Evolutionary conservation across 1,140 invertebrate species (phyloP).

Genomic region (Diabrotica virgifera): DNA sequence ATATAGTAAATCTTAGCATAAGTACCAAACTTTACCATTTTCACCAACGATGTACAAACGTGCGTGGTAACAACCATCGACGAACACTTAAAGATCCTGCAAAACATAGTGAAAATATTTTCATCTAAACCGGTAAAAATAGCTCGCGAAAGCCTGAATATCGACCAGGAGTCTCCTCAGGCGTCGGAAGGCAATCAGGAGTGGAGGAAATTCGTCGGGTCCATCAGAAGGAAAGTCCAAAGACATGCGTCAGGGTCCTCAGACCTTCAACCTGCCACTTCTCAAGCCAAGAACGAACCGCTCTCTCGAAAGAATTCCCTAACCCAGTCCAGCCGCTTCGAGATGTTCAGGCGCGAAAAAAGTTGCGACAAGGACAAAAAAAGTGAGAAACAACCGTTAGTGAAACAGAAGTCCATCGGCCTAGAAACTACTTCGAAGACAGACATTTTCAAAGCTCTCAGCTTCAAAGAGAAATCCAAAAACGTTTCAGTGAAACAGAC

Average conservation of each 20-base stretch:
- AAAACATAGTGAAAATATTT: constrained; percentile 43
- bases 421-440: constrained; percentile 26
- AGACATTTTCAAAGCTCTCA: constrained; percentile 36
- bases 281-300: constrained; percentile 31
- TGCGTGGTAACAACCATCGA: neutral
- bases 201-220: constrained; percentile 47
- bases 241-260: constrained; percentile 40
- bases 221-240: constrained; percentile 44
- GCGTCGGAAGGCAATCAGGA: constrained; percentile 39
- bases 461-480: constrained; percentile 38
- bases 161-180: constrained; percentile 32
- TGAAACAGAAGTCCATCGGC: constrained; percentile 40
- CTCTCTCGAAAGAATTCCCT: constrained; percentile 45
- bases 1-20: constrained; percentile 28
- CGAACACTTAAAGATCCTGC: constrained; percentile 34
- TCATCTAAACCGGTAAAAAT: constrained; percentile 40
- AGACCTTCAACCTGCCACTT: constrained; percentile 21
- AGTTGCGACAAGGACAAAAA: constrained; percentile 32
- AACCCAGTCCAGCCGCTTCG: constrained; percentile 36
- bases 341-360: constrained; percentile 36
- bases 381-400: constrained; percentile 32
- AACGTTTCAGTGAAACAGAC: constrained; percentile 38
- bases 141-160: constrained; percentile 40
- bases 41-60: constrained; percentile 1
- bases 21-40: constrained; percentile 12